These are phyloP conservation scores for Smutsia temminckii DNA, from an alignment of 2,797 vertebrate genomes.

Conservation along the genomic window DNA sequence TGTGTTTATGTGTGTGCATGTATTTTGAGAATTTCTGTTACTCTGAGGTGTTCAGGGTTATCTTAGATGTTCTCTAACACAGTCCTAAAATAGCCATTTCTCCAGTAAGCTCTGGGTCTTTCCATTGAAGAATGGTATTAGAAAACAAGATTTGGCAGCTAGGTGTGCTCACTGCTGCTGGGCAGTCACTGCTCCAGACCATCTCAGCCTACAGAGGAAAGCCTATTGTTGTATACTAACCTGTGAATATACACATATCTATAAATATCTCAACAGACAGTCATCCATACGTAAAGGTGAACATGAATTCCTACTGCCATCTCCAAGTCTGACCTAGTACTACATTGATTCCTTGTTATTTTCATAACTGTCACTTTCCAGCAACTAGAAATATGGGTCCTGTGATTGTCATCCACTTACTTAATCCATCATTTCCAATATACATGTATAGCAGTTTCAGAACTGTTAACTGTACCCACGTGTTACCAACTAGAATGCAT, in stretches of 20 bases:
- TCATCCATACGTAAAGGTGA: too few relatives aligned
- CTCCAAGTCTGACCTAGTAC: too few relatives aligned
- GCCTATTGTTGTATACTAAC: too few relatives aligned
- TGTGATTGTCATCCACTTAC: neutral
- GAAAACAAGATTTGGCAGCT: neutral
- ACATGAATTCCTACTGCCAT: too few relatives aligned
- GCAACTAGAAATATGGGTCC: too few relatives aligned
- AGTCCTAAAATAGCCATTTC: neutral
- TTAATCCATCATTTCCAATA: neutral
- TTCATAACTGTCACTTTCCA: neutral
- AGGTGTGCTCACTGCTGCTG: too few relatives aligned
- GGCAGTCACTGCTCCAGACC: too few relatives aligned
- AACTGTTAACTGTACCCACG: neutral
- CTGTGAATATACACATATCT: neutral
- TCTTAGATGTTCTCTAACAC: neutral
- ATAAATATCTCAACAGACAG: rapidly evolving
- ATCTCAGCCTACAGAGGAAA: too few relatives aligned
- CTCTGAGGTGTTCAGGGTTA: neutral
- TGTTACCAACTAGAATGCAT: neutral
- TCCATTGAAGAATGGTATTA: neutral
- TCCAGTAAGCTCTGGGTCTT: neutral
- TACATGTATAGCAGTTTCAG: neutral
- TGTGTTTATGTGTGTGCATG: too few relatives aligned
- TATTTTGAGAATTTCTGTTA: neutral
- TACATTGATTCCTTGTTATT: neutral